Evolutionary conservation across 1,140 invertebrate genomes (phyloP), one percentile per base, ranked within the genome.

Genomic region (Drosophila tropicalis): DNA sequence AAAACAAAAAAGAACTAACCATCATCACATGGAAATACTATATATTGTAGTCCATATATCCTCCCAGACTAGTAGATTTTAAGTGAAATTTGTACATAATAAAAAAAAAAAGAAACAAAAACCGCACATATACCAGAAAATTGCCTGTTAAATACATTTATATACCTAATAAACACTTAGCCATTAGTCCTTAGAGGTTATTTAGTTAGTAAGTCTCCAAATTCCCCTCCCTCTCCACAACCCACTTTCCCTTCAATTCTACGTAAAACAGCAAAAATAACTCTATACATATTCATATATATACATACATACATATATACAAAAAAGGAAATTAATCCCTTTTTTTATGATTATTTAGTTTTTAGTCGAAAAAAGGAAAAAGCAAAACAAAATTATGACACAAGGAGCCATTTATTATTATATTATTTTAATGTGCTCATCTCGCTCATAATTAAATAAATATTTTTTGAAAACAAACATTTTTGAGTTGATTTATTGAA

Each of bases 101-200:
- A 69, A 63, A 29, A 29, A 29, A 0, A 29, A 29, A 25, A 0
- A 29, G 6, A 25, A 29, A 29, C 29, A 29, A 29, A 58, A 70
- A 62, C 64, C 56, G 66, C 69, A 56, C 64, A 81, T 85, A 72
- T 76, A 87, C 83, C 79, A 87, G 84, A 89, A 84, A 89, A 89
- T 83, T 80, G 83, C 84, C 84, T 89, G 84, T 89, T 89, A 89
- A 80, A 89, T 89, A 89, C 84, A 89, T 89, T 89, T 89, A 89
- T 89, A 89, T 86, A 81, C 68, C 72, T 77, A 70, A 70, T 40
- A 73, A 67, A 25, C 44, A 51, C 36, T 66, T 89, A 87, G 76
- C 60, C 47, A 54, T 65, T 87, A 86, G 83, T 80, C 36, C 70
- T 76, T 89, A 89, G 83, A 78, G 84, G 84, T 87, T 87, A 87